phyloP scores from a whole-genome alignment of 2,113 vertebrate species.

The Nesogale talazaci region DNA sequence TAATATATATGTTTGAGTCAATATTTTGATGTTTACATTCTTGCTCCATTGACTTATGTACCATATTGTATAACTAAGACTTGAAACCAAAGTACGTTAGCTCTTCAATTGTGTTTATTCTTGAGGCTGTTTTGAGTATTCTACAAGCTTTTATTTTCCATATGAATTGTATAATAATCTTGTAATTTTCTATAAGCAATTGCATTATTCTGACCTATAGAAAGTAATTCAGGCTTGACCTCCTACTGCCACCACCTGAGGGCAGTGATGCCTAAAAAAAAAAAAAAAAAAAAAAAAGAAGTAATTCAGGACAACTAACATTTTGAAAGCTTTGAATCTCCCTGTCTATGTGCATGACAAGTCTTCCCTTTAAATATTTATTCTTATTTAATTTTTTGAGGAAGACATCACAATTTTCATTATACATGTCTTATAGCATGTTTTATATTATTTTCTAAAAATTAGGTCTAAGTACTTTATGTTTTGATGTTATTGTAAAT shows the following conservation, averaged over 20 bases:
- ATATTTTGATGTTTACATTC: not conserved
- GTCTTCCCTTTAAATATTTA: not conserved
- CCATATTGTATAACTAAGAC: not conserved
- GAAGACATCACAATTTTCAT: not conserved
- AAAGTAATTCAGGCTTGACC: not conserved
- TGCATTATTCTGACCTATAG: not conserved
- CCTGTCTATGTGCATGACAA: not conserved
- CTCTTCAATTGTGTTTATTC: not conserved
- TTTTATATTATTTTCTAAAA: not conserved
- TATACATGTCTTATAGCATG: not conserved
- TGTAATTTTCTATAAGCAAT: not conserved
- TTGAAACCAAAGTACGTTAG: not conserved
- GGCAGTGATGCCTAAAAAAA: too few relatives aligned
- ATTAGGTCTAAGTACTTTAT: not conserved
- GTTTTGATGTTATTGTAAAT: not conserved
- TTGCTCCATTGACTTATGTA: not conserved
- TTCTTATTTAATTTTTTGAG: not conserved
- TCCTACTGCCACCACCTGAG: too few relatives aligned
- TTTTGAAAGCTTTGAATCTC: not conserved
- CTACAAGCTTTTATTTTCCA: not conserved
- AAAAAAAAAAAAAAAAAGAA: too few relatives aligned
- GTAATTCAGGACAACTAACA: not conserved
- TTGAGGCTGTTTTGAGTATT: not conserved
- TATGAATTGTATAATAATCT: not conserved
- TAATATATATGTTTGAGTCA: not conserved